Conservation (phyloP, 2,797 vertebrate species). For the Karalla daura region DNA sequence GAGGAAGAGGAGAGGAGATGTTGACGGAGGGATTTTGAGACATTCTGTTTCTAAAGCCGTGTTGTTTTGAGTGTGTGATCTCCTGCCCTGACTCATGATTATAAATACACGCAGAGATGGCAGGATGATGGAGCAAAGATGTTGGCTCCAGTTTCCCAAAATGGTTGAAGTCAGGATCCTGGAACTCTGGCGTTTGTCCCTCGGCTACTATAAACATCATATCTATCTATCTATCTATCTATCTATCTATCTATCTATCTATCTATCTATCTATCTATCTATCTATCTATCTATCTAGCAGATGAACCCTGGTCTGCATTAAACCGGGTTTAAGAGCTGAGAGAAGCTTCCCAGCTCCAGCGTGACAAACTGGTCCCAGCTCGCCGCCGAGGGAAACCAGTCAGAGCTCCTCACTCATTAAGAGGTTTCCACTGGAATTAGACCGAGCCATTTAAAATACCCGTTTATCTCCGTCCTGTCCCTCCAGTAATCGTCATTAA, state of each 20-base stretch:
- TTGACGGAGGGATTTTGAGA: constrained; percentile 52
- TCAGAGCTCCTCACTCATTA: background rate
- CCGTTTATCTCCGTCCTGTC: too few relatives aligned
- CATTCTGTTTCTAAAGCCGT: constrained; percentile 48
- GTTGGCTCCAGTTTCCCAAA: constrained; percentile 2
- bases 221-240: too few relatives aligned
- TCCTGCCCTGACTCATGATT: constrained; percentile 28
- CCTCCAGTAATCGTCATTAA: too few relatives aligned
- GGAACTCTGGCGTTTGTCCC: too few relatives aligned
- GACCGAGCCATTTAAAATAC: background rate
- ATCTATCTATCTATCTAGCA: too few relatives aligned
- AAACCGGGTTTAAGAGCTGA: constrained; percentile 33
- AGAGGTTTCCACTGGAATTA: background rate
- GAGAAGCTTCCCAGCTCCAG: constrained; percentile 23
- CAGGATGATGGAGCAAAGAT: constrained; percentile 1
- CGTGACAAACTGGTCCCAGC: constrained; percentile 6
- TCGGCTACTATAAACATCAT: too few relatives aligned
- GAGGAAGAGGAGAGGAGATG: constrained; percentile 35
- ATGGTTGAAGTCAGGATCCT: background rate
- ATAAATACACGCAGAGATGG: constrained; percentile 55
- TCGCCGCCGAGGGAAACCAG: constrained; percentile 7
- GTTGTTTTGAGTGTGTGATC: constrained; percentile 26
- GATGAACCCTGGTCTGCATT: too few relatives aligned
- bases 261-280: too few relatives aligned
- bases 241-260: too few relatives aligned